Conservation (phyloP, 2,113 vertebrate species). For the Brienomyrus longianalis region DNA sequence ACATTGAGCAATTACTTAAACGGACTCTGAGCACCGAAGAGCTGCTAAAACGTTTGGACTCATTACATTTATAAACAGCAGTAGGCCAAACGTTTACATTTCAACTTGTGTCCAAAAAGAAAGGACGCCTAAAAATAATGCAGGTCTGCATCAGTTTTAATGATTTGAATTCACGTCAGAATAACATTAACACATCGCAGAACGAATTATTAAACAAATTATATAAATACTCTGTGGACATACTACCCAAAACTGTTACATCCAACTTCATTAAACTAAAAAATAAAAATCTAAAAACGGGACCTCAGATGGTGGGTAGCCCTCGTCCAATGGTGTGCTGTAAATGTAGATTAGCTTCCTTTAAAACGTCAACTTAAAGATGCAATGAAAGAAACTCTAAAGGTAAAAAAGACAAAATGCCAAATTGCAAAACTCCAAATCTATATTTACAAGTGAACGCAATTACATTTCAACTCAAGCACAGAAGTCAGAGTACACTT, state of each 20-base stretch:
- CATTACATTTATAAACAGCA: background rate
- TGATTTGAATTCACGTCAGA: background rate
- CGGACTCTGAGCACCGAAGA: background rate
- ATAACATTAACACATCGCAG: background rate
- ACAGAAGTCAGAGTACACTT: slow-evolving; percentile 69
- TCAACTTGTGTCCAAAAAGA: background rate
- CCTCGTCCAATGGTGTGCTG: background rate
- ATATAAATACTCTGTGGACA: background rate
- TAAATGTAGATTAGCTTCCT: background rate
- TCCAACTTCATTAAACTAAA: background rate
- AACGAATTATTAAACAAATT: background rate
- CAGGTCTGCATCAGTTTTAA: background rate
- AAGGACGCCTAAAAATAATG: background rate
- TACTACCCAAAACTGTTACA: background rate
- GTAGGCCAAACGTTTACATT: background rate
- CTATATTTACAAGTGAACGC: slow-evolving; percentile 72
- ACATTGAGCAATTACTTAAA: background rate
- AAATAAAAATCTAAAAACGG: background rate
- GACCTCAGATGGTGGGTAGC: background rate
- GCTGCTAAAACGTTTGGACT: background rate
- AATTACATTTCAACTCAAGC: slow-evolving; percentile 68
- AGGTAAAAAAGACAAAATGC: slow-evolving; percentile 33
- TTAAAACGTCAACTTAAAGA: background rate
- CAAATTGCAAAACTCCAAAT: slow-evolving; percentile 67
- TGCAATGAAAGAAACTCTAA: background rate